Evolutionary conservation across 2,113 vertebrate genomes (phyloP).

Genomic region (Murina feae): DNA sequence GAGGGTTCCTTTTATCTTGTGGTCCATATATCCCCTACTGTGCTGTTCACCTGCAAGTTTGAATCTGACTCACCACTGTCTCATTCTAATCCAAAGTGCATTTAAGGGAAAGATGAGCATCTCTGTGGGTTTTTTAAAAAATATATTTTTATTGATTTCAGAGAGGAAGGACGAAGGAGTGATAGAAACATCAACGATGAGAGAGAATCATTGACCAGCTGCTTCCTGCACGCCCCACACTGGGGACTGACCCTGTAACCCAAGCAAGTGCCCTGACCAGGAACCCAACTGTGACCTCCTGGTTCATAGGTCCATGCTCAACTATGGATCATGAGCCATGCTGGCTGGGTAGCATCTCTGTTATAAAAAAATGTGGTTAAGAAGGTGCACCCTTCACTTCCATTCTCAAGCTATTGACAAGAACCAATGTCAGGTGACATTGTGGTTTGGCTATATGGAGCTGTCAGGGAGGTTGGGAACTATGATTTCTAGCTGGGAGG

Average conservation of each 20-base stretch:
- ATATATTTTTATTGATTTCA: too few species aligned
- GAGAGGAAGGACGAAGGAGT: too few species aligned
- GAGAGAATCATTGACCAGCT: too few species aligned
- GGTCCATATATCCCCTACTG: not conserved
- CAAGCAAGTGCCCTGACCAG: too few species aligned
- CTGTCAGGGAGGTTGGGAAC: not conserved
- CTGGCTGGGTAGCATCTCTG: too few species aligned
- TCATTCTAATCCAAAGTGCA: not conserved
- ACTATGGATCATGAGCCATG: too few species aligned
- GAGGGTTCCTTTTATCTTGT: not conserved
- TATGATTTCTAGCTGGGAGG: not conserved
- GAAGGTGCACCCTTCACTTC: not conserved
- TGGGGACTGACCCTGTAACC: too few species aligned
- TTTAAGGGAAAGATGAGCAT: not conserved
- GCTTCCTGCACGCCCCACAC: too few species aligned
- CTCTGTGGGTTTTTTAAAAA: not conserved
- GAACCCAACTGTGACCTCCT: too few species aligned
- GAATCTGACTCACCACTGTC: not conserved
- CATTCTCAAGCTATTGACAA: not conserved
- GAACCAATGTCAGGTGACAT: not conserved
- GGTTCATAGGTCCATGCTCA: too few species aligned
- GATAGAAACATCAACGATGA: too few species aligned
- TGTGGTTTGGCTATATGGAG: not conserved
- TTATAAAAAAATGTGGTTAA: not conserved
- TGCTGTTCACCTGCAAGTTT: not conserved